These are phyloP conservation scores for Sphaerophoria taeniata DNA, from an alignment of 2,888 invertebrate species.

Conservation along the genomic window DNA sequence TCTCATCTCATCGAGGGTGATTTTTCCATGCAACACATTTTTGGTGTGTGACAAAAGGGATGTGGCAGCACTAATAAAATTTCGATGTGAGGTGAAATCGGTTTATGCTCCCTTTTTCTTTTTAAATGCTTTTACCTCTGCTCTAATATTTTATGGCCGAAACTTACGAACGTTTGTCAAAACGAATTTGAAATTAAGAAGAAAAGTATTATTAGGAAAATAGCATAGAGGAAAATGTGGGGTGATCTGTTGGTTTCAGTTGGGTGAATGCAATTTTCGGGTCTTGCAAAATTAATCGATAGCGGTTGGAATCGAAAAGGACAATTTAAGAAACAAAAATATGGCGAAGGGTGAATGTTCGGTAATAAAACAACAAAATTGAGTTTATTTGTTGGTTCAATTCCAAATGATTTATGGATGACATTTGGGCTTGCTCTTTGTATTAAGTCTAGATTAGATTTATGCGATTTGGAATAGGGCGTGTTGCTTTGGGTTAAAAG, in stretches of 20 bases:
- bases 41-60: neutral
- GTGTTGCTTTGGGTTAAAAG: neutral
- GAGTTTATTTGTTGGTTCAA: too few species aligned
- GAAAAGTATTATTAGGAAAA: conserved; percentile 7
- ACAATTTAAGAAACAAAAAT: too few species aligned
- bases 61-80: neutral
- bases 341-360: too few species aligned
- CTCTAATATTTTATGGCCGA: conserved; percentile 5
- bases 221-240: neutral
- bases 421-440: too few species aligned
- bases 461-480: neutral
- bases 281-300: conserved; percentile 31
- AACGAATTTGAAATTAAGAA: conserved; percentile 27
- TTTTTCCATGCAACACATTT: neutral
- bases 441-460: too few species aligned
- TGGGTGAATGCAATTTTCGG: conserved; percentile 26
- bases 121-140: conserved; percentile 10
- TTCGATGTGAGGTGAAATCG: conserved; percentile 16
- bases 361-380: too few species aligned
- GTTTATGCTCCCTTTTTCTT: conserved; percentile 19
- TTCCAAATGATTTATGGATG: too few species aligned
- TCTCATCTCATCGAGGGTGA: neutral
- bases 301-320: neutral
- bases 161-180: conserved; percentile 20
- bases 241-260: neutral